These are phyloP conservation scores for Limanda limanda DNA, from an alignment of 2,113 vertebrate species.

Conservation along the genomic window DNA sequence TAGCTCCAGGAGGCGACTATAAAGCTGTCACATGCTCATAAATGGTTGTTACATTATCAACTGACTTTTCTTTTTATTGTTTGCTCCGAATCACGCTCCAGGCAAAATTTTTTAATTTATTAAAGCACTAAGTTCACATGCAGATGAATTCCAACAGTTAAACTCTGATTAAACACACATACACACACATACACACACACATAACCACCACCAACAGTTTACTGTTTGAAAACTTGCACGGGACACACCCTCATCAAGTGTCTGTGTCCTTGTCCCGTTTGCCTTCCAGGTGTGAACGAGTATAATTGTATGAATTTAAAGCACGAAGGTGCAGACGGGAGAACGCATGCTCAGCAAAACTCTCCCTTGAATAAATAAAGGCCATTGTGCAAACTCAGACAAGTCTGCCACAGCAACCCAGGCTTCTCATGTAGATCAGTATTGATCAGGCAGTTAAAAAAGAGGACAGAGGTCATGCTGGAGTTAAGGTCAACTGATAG, in stretches of 20 bases:
- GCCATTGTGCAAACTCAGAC: constrained; percentile 9
- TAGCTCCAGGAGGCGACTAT: neutral
- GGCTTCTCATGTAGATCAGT: constrained; percentile 50
- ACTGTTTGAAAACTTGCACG: too few species aligned
- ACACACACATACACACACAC: neutral
- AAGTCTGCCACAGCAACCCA: constrained; percentile 8
- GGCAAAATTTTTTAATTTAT: neutral
- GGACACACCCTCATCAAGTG: neutral
- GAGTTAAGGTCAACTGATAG: constrained; percentile 56
- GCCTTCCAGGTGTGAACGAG: constrained; percentile 2
- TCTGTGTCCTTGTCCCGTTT: neutral
- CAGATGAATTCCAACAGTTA: neutral
- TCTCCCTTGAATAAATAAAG: constrained; percentile 6
- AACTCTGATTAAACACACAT: neutral
- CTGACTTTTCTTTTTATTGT: neutral
- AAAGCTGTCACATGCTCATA: neutral
- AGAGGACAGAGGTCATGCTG: constrained; percentile 51
- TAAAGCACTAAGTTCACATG: neutral
- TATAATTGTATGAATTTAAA: constrained; percentile 44
- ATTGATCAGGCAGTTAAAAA: constrained; percentile 48
- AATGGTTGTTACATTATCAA: neutral
- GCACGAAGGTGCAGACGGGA: constrained; percentile 12
- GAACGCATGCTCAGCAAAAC: constrained; percentile 44
- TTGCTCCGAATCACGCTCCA: neutral
- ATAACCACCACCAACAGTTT: neutral